Evolutionary conservation across 1,140 invertebrate species (phyloP).

Genomic region (Megalopta genalis): DNA sequence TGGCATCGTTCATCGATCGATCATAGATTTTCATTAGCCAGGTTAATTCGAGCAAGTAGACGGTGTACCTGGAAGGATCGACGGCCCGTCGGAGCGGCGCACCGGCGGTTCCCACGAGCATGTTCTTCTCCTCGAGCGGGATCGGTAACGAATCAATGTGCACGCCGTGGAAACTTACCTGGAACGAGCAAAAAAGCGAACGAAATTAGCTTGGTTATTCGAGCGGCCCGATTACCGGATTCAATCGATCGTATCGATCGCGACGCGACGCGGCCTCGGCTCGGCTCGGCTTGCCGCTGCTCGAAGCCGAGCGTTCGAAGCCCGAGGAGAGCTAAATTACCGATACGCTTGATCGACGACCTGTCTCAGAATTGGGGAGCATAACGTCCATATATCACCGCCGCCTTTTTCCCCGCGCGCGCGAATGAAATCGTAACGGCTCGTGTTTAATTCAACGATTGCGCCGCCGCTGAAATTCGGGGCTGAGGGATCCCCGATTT

Average conservation of each 20-base stretch:
- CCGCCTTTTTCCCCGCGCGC: neutral
- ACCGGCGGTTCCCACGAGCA: conserved; percentile 18
- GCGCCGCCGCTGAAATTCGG: too few species aligned
- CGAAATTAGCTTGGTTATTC: neutral
- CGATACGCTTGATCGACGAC: conserved; percentile 16
- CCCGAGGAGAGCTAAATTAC: conserved; percentile 1
- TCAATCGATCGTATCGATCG: conserved; percentile 14
- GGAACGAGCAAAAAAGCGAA: neutral
- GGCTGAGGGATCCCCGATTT: too few species aligned
- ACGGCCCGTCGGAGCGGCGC: neutral
- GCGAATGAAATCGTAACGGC: neutral
- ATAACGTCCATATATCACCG: neutral
- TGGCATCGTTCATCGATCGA: neutral
- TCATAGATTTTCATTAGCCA: conserved; percentile 18
- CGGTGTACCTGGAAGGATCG: conserved; percentile 15
- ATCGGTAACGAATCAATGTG: conserved; percentile 14
- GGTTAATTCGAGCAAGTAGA: conserved; percentile 30
- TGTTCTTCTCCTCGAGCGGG: neutral
- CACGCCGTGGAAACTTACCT: conserved; percentile 1
- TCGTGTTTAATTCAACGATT: too few species aligned
- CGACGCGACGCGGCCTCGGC: neutral
- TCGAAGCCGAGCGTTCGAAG: too few species aligned
- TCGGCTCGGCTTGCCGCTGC: neutral
- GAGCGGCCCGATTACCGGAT: neutral
- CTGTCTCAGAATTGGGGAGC: neutral